These are phyloP conservation scores for Meteorus cinctellus DNA, from an alignment of 2,888 invertebrate genomes.

Conservation along the genomic window DNA sequence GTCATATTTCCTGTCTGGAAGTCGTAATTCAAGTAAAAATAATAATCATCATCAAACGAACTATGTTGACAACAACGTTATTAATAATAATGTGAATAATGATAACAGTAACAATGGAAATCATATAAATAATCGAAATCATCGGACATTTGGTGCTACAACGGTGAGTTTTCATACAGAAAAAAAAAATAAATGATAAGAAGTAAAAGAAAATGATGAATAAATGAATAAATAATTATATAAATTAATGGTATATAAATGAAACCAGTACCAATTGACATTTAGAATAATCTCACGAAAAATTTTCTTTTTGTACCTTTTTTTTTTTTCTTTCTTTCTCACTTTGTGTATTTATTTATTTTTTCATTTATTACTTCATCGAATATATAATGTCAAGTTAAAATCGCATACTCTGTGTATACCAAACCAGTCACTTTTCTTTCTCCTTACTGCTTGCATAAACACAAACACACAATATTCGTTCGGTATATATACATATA, in stretches of 20 bases:
- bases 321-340: too few species aligned
- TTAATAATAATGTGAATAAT: conserved; percentile 61
- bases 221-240: neutral
- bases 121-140: conserved; percentile 63
- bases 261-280: neutral
- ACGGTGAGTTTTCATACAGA: conserved; percentile 63
- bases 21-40: conserved; percentile 47
- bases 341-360: neutral
- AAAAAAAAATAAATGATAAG: neutral
- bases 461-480: neutral
- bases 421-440: neutral
- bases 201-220: neutral
- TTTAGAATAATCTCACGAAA: neutral
- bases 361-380: neutral
- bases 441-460: neutral
- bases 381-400: conserved; percentile 1
- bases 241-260: neutral
- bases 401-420: neutral
- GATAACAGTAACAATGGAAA: conserved; percentile 66
- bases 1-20: conserved; percentile 10
- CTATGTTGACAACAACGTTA: conserved; percentile 64
- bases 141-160: conserved; percentile 58
- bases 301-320: too few species aligned
- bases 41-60: conserved; percentile 57
- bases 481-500: conserved; percentile 7